Conservation (phyloP, 2,797 vertebrate genomes). For the Limnodromus scolopaceus region DNA sequence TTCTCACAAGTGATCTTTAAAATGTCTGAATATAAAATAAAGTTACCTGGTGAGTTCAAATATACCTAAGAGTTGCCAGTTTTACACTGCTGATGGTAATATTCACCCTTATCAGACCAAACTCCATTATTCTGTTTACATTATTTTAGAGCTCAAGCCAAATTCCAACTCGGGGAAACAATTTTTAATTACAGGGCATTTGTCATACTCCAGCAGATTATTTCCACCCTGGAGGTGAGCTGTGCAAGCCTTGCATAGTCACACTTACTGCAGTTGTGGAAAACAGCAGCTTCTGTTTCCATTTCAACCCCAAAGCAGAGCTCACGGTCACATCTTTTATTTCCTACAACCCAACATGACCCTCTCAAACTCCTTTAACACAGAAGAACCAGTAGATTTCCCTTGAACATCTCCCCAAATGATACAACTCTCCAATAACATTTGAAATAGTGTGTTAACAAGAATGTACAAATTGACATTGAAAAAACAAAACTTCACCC, state of each 20-base stretch:
- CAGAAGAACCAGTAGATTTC: not conserved
- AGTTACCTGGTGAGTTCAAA: not conserved
- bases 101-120: not conserved
- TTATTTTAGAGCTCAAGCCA: not conserved
- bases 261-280: not conserved
- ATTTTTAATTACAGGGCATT: not conserved
- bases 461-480: not conserved
- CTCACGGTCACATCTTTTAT: fast-evolving
- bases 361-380: not conserved
- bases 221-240: not conserved
- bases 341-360: not conserved
- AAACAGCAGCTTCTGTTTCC: conserved; percentile 2
- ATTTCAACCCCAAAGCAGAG: not conserved
- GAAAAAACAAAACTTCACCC: not conserved
- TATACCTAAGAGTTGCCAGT: not conserved
- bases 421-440: not conserved
- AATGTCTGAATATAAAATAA: not conserved
- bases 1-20: not conserved
- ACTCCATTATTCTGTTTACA: not conserved
- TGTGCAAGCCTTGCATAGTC: not conserved
- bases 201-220: not conserved
- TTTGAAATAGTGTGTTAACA: not conserved
- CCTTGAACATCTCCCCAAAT: not conserved
- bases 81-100: not conserved
- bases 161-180: not conserved